phyloP scores from a whole-genome alignment of 2,888 invertebrate genomes.

The Hydriomena furcata region DNA sequence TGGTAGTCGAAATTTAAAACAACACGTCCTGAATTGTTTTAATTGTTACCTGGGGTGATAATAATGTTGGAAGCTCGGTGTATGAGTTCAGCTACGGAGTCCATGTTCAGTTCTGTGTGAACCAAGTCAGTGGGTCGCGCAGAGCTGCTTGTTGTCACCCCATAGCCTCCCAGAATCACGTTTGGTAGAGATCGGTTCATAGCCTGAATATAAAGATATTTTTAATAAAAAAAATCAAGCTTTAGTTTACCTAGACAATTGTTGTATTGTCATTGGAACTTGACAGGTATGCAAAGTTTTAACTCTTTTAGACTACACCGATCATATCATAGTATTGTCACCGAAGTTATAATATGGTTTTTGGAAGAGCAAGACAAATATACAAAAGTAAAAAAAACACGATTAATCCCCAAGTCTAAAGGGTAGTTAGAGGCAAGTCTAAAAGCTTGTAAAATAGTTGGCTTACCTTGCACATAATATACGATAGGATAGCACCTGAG shows the following conservation, averaged over 20 bases:
- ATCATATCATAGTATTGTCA: no score
- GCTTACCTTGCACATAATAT: constrained; percentile 95
- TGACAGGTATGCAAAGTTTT: no score
- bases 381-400: no score
- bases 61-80: constrained; percentile 91
- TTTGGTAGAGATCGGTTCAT: constrained; percentile 93
- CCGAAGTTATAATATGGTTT: no score
- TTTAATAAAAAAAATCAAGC: no score
- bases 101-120: constrained; percentile 91
- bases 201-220: constrained; percentile 73
- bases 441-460: neutral
- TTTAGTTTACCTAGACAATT: no score
- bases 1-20: no score
- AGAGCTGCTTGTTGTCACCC: constrained; percentile 89
- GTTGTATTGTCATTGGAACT: no score
- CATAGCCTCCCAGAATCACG: constrained; percentile 95
- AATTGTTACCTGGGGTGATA: constrained; percentile 88
- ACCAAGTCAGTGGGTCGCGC: constrained; percentile 91
- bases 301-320: no score
- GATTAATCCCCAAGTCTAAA: no score
- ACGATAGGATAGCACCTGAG: constrained; percentile 95
- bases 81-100: constrained; percentile 90
- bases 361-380: no score
- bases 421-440: no score
- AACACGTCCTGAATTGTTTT: neutral